Percentiles rank a stretch among this genome's conserved stretches.
Evolutionary conservation across 2,797 vertebrate species (phyloP).

Genomic region (Pogoniulus pusillus): DNA sequence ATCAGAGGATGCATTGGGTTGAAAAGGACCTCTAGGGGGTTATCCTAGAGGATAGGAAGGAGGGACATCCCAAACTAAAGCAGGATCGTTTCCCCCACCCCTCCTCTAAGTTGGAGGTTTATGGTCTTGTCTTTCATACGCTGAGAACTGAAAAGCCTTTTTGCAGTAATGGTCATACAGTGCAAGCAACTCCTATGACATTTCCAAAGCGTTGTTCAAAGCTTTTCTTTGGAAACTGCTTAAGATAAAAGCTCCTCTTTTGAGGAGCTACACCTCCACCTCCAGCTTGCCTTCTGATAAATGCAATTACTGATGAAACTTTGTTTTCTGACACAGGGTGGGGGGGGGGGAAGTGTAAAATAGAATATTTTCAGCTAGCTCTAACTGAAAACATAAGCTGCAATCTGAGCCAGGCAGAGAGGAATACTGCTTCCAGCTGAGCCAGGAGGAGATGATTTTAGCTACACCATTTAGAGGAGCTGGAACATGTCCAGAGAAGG

Average conservation of each 20-base stretch:
- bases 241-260: neutral
- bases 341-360: neutral
- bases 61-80: too few relatives aligned
- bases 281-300: neutral
- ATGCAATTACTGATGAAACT: neutral
- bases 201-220: neutral
- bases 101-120: neutral
- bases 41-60: too few relatives aligned
- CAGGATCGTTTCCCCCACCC: neutral
- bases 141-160: neutral
- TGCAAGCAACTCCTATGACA: neutral
- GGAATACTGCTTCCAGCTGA: neutral
- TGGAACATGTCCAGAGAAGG: too few relatives aligned
- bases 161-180: neutral
- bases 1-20: too few relatives aligned
- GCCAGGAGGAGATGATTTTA: neutral
- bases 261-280: neutral
- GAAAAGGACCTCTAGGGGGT: too few relatives aligned
- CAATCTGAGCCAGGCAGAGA: neutral
- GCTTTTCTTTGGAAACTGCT: neutral
- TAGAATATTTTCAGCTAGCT: neutral
- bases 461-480: neutral
- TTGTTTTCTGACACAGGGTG: neutral
- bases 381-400: neutral
- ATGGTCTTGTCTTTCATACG: neutral